Evolutionary conservation across 2,888 invertebrate species (phyloP).

Genomic region (Asteroscopus sphinx): DNA sequence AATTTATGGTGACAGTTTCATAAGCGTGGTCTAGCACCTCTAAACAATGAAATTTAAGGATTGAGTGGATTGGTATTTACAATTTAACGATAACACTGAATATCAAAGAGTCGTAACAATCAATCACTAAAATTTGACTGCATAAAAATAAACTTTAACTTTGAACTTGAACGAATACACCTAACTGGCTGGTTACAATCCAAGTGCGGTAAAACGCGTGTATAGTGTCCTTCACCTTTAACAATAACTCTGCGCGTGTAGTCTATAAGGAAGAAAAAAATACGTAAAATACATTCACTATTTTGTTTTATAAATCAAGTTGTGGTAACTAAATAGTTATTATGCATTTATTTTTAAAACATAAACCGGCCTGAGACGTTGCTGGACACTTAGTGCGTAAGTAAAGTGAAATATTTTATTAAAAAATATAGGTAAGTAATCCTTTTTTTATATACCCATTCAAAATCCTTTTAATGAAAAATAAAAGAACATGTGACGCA

Average conservation of each 20-base stretch:
- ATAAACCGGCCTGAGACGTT: conserved; percentile 35
- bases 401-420: conserved; percentile 5
- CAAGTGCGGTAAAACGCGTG: conserved; percentile 40
- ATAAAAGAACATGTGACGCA: not conserved
- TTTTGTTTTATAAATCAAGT: conserved; percentile 55
- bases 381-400: conserved; percentile 21
- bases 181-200: conserved; percentile 36
- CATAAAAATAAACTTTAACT: conserved; percentile 18
- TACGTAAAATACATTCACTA: conserved; percentile 52
- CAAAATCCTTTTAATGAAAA: not conserved
- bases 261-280: conserved; percentile 61
- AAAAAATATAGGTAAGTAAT: no score
- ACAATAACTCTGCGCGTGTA: conserved; percentile 38
- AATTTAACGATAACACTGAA: not conserved
- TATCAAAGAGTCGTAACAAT: conserved; percentile 2
- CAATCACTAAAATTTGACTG: not conserved
- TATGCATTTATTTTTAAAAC: conserved; percentile 49
- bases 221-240: conserved; percentile 60
- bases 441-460: not conserved
- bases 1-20: no score
- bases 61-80: no score
- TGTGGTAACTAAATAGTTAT: conserved; percentile 30
- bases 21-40: no score
- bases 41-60: no score
- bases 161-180: conserved; percentile 40